A percentile compares a stretch with the other conserved stretches of the same genome.
Evolutionary conservation across 2,797 vertebrate species (phyloP).

Genomic region (Lepilemur septentrionalis): DNA sequence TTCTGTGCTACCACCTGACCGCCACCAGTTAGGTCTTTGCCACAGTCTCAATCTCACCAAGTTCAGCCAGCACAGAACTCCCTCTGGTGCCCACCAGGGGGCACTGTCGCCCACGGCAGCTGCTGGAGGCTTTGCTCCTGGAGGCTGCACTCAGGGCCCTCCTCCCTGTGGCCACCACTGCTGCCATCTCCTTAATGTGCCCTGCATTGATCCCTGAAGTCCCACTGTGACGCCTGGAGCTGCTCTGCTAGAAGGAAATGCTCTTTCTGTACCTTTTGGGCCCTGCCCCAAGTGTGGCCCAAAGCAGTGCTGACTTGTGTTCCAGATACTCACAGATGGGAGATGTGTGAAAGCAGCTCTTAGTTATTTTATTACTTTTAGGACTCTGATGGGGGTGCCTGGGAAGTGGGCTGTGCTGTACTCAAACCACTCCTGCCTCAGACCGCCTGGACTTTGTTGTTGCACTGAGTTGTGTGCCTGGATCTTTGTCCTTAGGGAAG

Average conservation of each 20-base stretch:
- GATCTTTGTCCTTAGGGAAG: not conserved
- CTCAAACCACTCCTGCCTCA: not conserved
- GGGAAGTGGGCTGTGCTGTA: not conserved
- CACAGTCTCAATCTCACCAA: not conserved
- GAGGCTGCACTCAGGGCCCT: not conserved
- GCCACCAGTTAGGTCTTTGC: not conserved
- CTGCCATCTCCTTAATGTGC: too few species aligned
- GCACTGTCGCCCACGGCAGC: not conserved
- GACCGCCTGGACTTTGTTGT: not conserved
- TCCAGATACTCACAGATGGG: not conserved
- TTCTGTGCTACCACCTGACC: not conserved
- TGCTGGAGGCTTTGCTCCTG: not conserved
- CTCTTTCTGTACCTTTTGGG: not conserved
- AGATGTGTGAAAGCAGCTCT: not conserved
- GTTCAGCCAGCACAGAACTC: accelerated
- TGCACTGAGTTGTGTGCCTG: not conserved
- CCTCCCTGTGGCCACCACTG: not conserved
- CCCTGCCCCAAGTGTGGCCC: not conserved
- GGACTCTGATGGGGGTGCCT: not conserved
- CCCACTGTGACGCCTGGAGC: not conserved
- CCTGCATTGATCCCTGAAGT: not conserved
- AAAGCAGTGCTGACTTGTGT: not conserved
- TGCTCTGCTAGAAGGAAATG: not conserved
- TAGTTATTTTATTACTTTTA: too few species aligned
- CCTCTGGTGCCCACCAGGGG: not conserved